Evolutionary conservation across 2,888 invertebrate genomes (phyloP).

Genomic region (Hypomecis atomaria): DNA sequence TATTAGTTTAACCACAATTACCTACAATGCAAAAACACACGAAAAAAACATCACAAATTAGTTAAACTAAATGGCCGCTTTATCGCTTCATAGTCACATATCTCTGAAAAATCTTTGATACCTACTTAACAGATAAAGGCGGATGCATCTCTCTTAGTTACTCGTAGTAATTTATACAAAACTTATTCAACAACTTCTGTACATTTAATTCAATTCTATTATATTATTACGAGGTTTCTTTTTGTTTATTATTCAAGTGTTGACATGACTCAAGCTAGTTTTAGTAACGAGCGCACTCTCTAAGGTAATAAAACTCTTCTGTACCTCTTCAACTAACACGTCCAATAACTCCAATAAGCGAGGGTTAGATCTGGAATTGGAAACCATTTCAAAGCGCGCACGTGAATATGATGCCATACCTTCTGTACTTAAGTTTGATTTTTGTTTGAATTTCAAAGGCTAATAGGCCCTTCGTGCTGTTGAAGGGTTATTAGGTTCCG

Average conservation of each 20-base stretch:
- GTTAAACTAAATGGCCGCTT: too few relatives aligned
- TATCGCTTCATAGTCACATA: too few relatives aligned
- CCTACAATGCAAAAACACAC: too few relatives aligned
- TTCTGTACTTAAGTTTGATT: constrained; percentile 49
- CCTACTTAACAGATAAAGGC: too few relatives aligned
- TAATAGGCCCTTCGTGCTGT: constrained; percentile 51
- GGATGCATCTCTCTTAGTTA: too few relatives aligned
- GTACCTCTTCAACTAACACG: constrained; percentile 44
- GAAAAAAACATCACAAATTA: too few relatives aligned
- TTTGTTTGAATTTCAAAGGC: constrained; percentile 47
- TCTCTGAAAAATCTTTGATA: too few relatives aligned
- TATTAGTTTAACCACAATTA: too few relatives aligned
- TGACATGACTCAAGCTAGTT: too few relatives aligned
- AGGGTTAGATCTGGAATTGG: constrained; percentile 64
- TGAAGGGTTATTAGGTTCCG: constrained; percentile 56
- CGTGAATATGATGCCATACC: constrained; percentile 52
- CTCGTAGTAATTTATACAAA: too few relatives aligned
- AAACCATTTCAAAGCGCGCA: constrained; percentile 46
- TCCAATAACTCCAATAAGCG: constrained; percentile 71
- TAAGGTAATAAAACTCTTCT: constrained; percentile 23
- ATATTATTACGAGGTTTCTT: background rate
- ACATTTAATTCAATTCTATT: background rate
- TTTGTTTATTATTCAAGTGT: background rate
- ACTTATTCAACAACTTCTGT: too few relatives aligned
- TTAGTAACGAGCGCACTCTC: background rate